Evolutionary conservation across 2,797 vertebrate species (phyloP), one percentile per base, ranked within the genome.

Genomic region (Gallirallus australis): DNA sequence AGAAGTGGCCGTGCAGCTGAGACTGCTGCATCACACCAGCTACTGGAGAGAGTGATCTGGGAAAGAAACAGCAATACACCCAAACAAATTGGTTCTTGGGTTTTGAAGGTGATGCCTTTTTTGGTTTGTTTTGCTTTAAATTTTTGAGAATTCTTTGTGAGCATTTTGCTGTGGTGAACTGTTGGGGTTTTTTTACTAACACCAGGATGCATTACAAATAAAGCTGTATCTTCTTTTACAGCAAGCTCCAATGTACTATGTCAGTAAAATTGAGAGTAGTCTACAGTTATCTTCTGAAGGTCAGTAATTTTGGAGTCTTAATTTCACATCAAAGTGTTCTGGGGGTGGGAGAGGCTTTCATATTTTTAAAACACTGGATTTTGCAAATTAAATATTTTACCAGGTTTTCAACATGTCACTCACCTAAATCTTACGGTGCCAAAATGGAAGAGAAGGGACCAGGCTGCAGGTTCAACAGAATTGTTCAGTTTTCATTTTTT

Each of bases 281-380:
- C 53, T 99, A 90, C 95, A 50, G 23, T 83, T 98, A 71, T 60
- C 94, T 54, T 97, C 97, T 39, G 85, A 94, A 96, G 99, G 99
- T 98, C 94, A 96, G 86, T 97, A 89, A 72, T 96, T 83, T 72
- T 86, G 47, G 13, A 30, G 42, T 78, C 37, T 70, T 78, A 33
- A 75, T 82, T 87, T 83, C 30, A 48, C 66, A 33, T 57, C 31
- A 40, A 40, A 72, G 19, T 60, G 15, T 66, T 83, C 33, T 56
- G 63, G 42, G 11, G 40, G 17, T 70, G 37, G 48, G 85, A 81
- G 78, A 91, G 33, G 24, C 27, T 90, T 80, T 75, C 33, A 9
- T 33, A 37, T 42, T 19, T 71, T 89, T 66, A 40, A 63, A 93
- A 75, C 17, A 18, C 6, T 47, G 56, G 9, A 37, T 86, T 63